Evolutionary conservation across 1,140 invertebrate genomes (phyloP).

Genomic region (Nasonia vitripennis): DNA sequence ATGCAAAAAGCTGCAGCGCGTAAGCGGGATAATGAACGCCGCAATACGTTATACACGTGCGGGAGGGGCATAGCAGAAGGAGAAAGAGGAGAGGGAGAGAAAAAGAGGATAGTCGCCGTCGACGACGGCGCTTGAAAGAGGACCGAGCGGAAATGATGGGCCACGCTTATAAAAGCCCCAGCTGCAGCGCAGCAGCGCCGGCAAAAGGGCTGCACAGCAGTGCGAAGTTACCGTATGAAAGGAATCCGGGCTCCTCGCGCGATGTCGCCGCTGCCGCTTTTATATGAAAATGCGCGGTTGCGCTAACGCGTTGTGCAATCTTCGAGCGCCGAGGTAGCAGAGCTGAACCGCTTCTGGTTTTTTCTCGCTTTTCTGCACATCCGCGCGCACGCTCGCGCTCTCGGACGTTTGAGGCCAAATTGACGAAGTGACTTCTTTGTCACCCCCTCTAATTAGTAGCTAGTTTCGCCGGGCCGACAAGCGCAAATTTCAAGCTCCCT

Average conservation of each 20-base stretch:
- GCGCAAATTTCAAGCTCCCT: too few species aligned
- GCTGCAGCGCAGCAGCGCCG: background rate
- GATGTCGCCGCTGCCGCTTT: background rate
- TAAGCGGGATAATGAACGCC: constrained; percentile 4
- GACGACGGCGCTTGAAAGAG: background rate
- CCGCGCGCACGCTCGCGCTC: too few species aligned
- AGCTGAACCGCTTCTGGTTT: background rate
- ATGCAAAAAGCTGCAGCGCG: background rate
- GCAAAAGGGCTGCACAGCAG: background rate
- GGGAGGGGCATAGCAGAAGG: background rate
- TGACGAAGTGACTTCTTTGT: background rate
- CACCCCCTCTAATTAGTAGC: too few species aligned
- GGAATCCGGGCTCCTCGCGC: background rate
- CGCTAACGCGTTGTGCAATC: background rate
- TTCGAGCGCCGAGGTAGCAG: background rate
- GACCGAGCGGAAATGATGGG: constrained; percentile 28
- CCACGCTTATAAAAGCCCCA: background rate
- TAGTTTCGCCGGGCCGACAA: too few species aligned
- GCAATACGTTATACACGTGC: background rate
- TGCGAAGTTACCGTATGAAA: background rate
- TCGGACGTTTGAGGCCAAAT: background rate
- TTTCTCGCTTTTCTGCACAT: too few species aligned
- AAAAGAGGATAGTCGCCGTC: background rate
- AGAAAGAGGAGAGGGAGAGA: background rate
- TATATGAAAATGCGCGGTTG: background rate